Percentiles rank a stretch among this genome's conserved stretches.
These are phyloP conservation scores for Chironomus riparius DNA, from an alignment of 2,888 invertebrate genomes.

Conservation along the genomic window DNA sequence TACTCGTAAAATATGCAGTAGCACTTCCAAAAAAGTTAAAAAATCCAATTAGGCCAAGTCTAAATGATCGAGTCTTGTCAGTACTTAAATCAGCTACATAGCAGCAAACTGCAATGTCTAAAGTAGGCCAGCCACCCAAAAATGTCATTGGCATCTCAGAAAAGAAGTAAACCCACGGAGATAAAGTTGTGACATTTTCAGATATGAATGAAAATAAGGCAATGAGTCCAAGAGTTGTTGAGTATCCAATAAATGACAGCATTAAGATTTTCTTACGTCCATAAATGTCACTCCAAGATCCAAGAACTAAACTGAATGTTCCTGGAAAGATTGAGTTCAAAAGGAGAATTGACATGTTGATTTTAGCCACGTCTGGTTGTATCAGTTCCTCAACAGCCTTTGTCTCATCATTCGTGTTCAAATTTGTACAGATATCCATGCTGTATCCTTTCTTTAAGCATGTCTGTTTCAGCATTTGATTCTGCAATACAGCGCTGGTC, in stretches of 20 bases:
- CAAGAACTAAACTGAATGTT: slow-evolving; percentile 59
- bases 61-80: slow-evolving; percentile 50
- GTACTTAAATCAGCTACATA: slow-evolving; percentile 58
- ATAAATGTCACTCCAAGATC: slow-evolving; percentile 73
- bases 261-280: slow-evolving; percentile 64
- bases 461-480: slow-evolving; percentile 2
- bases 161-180: slow-evolving; percentile 45
- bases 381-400: slow-evolving; percentile 46
- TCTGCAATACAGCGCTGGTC: slow-evolving; percentile 1
- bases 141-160: slow-evolving; percentile 50
- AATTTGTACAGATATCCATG: not conserved
- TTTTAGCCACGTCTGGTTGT: slow-evolving; percentile 56
- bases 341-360: slow-evolving; percentile 53
- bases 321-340: slow-evolving; percentile 60
- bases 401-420: slow-evolving; percentile 46
- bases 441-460: not conserved
- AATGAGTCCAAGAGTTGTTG: not conserved
- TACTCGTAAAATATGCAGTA: slow-evolving; percentile 51
- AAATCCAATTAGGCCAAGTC: slow-evolving; percentile 44
- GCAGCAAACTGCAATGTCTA: slow-evolving; percentile 54
- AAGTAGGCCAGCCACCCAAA: slow-evolving; percentile 52
- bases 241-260: slow-evolving; percentile 48
- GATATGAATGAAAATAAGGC: slow-evolving; percentile 33
- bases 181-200: slow-evolving; percentile 33
- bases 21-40: slow-evolving; percentile 52